These are phyloP conservation scores for Dipodomys stephensi DNA, from an alignment of 2,113 vertebrate species.

Conservation along the genomic window DNA sequence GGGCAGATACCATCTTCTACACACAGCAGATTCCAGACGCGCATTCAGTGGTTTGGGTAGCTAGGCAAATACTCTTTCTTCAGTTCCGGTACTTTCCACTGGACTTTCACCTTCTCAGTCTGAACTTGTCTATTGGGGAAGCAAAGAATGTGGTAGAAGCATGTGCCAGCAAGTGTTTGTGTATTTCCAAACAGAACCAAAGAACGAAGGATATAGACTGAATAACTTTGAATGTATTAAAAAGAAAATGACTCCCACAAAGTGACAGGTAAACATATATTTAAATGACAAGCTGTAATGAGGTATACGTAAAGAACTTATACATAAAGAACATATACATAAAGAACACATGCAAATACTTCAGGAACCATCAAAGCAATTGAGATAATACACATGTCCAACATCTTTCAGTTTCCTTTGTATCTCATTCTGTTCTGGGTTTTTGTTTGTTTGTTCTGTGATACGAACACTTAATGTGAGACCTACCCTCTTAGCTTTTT, in stretches of 20 bases:
- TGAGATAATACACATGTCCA: too few relatives aligned
- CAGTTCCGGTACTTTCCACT: constrained; percentile 70
- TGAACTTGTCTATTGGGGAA: constrained; percentile 72
- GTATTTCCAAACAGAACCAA: constrained; percentile 50
- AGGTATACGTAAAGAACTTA: not conserved
- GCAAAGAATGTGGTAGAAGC: constrained; percentile 65
- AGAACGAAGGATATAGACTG: not conserved
- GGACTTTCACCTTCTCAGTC: constrained; percentile 77
- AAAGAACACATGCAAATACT: not conserved
- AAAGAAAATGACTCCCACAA: constrained; percentile 26
- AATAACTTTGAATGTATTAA: not conserved
- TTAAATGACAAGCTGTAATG: not conserved
- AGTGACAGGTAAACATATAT: not conserved
- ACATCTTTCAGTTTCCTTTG: not conserved
- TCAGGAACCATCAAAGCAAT: too few relatives aligned
- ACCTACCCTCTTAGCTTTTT: not conserved
- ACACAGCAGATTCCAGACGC: constrained; percentile 73
- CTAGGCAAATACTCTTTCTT: constrained; percentile 72
- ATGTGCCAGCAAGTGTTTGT: constrained; percentile 34
- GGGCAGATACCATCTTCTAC: constrained; percentile 51
- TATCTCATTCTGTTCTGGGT: not conserved
- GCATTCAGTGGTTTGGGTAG: constrained; percentile 69
- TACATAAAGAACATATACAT: not conserved
- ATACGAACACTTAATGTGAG: not conserved
- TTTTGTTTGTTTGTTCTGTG: not conserved